phyloP scores from a whole-genome alignment of 2,797 vertebrate species.

The Esox masquinongy region DNA sequence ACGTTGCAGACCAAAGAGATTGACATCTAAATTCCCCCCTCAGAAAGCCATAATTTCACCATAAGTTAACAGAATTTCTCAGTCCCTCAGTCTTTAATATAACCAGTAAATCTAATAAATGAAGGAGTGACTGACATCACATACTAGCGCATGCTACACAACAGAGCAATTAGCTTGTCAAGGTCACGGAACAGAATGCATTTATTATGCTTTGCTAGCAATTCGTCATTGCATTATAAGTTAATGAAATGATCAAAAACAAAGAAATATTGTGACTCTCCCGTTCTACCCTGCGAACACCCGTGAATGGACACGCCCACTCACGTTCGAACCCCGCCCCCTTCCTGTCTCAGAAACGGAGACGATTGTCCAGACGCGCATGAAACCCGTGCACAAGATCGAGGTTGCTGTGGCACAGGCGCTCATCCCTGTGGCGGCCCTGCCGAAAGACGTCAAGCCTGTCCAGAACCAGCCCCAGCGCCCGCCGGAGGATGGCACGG shows the following conservation, averaged over 20 bases:
- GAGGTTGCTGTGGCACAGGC: constrained; percentile 43
- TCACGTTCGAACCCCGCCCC: neutral
- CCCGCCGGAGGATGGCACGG: constrained; percentile 39
- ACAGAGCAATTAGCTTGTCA: too few species aligned
- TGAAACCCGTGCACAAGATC: constrained; percentile 73
- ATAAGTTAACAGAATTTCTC: too few species aligned
- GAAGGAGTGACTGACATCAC: too few species aligned
- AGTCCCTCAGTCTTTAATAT: too few species aligned
- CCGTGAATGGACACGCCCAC: neutral
- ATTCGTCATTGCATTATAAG: too few species aligned
- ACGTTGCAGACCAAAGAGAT: neutral
- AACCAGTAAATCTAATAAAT: too few species aligned
- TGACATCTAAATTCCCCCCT: neutral
- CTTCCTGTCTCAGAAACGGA: constrained; percentile 78
- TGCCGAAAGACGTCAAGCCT: constrained; percentile 47
- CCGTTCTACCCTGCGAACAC: neutral
- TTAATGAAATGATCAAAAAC: too few species aligned
- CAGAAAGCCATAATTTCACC: neutral
- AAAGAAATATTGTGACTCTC: neutral
- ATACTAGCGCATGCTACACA: too few species aligned
- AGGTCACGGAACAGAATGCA: too few species aligned
- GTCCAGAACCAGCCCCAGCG: constrained; percentile 56
- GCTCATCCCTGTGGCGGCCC: neutral
- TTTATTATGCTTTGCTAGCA: too few species aligned
- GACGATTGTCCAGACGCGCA: constrained; percentile 77